phyloP scores from a whole-genome alignment of 2,888 invertebrate species.

The Dioctria linearis region DNA sequence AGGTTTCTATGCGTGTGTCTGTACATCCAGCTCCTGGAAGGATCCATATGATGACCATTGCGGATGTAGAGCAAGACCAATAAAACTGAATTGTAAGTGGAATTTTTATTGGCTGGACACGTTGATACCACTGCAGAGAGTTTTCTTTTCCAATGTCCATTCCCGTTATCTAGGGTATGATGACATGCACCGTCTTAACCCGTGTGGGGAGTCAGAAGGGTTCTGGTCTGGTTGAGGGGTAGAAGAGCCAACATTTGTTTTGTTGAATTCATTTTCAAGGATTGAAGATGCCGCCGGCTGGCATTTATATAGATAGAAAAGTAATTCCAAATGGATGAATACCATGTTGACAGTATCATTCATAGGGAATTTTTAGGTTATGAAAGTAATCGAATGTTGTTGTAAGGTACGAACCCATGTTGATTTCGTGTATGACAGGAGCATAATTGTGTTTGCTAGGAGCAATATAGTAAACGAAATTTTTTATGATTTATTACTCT shows the following conservation, averaged over 20 bases:
- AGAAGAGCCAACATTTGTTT: not conserved
- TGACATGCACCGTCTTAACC: slow-evolving; percentile 21
- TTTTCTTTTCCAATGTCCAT: not conserved
- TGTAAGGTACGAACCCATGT: not conserved
- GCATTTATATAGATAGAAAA: not conserved
- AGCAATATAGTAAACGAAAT: not conserved
- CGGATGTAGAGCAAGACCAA: slow-evolving; percentile 14
- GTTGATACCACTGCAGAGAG: not conserved
- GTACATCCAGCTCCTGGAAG: not conserved
- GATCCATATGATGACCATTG: not conserved
- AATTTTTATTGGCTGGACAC: slow-evolving; percentile 28
- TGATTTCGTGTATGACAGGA: not conserved
- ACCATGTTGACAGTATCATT: slow-evolving; percentile 2
- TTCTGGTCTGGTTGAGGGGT: not conserved
- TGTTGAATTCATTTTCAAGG: slow-evolving; percentile 46
- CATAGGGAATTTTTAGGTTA: slow-evolving; percentile 22
- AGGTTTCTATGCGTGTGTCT: slow-evolving; percentile 31
- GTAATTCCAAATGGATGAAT: slow-evolving; percentile 36
- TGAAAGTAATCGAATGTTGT: slow-evolving; percentile 25
- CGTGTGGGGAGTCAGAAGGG: slow-evolving; percentile 40
- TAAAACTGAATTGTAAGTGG: slow-evolving; percentile 48
- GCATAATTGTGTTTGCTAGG: not conserved
- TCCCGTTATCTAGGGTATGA: slow-evolving; percentile 30
- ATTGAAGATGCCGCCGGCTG: not conserved
- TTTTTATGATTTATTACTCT: not conserved